Evolutionary conservation across 1,140 invertebrate species (phyloP).

Genomic region (Dolichoris vasculosae): DNA sequence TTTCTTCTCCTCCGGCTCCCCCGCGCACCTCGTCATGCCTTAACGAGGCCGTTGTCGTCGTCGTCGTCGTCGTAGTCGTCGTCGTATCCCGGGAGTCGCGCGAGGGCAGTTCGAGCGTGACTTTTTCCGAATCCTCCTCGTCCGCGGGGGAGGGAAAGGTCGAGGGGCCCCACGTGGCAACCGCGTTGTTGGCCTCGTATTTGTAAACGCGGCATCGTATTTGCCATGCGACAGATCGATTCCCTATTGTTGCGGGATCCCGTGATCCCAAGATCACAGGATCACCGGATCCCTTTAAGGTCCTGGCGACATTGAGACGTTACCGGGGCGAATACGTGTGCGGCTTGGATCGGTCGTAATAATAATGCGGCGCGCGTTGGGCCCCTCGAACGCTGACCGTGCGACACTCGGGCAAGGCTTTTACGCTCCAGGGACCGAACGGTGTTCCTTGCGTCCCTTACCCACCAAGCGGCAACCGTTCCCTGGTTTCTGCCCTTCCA

Average conservation of each 20-base stretch:
- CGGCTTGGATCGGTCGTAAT: neutral
- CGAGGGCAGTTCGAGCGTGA: neutral
- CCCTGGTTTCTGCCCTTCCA: neutral
- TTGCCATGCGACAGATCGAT: constrained; percentile 33
- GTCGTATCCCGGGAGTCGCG: too few relatives aligned
- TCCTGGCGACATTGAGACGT: constrained; percentile 22
- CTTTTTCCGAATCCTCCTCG: neutral
- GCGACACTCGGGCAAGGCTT: constrained; percentile 9
- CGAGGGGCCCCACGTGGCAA: neutral
- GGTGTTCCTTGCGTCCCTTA: neutral
- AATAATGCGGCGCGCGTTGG: neutral
- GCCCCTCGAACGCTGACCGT: neutral
- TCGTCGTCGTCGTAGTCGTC: too few relatives aligned
- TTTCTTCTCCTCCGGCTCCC: neutral
- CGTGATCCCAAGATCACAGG: too few relatives aligned
- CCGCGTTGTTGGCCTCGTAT: neutral
- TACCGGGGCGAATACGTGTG: constrained; percentile 17
- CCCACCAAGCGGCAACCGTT: neutral
- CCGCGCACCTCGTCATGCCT: neutral
- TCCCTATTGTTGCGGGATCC: constrained; percentile 3
- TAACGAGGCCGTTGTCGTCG: constrained; percentile 26
- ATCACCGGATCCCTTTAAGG: neutral
- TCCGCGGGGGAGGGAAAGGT: neutral
- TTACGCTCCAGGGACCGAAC: neutral
- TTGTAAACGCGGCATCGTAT: neutral